Conservation (phyloP, 2,888 invertebrate species). For the Lycocerus yunnanus region DNA sequence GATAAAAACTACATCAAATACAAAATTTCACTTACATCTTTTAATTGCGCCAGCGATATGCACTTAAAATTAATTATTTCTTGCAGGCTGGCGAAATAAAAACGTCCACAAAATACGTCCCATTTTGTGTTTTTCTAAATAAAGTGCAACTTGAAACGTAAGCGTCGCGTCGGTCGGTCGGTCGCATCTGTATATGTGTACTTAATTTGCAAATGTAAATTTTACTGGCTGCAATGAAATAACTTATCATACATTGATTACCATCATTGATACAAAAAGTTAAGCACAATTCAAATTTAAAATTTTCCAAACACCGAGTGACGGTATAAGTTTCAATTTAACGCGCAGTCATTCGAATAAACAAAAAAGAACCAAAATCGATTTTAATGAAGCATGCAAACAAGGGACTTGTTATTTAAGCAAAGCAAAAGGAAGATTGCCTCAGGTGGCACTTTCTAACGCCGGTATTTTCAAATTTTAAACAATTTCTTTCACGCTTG, state of each 20-base stretch:
- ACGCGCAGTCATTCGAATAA: not conserved
- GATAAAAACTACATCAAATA: constrained; percentile 23
- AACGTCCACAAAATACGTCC: not conserved
- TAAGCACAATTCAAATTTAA: not conserved
- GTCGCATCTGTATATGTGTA: not conserved
- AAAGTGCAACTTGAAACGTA: not conserved
- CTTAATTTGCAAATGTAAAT: not conserved
- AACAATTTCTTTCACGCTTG: not conserved
- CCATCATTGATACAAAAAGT: not conserved
- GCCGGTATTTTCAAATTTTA: not conserved
- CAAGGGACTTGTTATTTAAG: not conserved
- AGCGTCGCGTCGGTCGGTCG: not conserved
- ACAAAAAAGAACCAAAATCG: not conserved
- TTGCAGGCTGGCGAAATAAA: constrained; percentile 60
- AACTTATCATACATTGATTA: not conserved
- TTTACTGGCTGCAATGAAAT: not conserved
- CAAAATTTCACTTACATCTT: constrained; percentile 23
- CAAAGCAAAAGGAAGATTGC: not conserved
- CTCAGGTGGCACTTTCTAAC: not conserved
- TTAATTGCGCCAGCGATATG: constrained; percentile 6
- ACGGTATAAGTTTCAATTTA: not conserved
- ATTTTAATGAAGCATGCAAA: not conserved
- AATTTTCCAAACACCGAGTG: not conserved
- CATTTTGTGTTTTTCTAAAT: not conserved
- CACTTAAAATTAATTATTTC: constrained; percentile 48